These are phyloP conservation scores for Coluber constrictor DNA, from an alignment of 2,797 vertebrate species.

Conservation along the genomic window DNA sequence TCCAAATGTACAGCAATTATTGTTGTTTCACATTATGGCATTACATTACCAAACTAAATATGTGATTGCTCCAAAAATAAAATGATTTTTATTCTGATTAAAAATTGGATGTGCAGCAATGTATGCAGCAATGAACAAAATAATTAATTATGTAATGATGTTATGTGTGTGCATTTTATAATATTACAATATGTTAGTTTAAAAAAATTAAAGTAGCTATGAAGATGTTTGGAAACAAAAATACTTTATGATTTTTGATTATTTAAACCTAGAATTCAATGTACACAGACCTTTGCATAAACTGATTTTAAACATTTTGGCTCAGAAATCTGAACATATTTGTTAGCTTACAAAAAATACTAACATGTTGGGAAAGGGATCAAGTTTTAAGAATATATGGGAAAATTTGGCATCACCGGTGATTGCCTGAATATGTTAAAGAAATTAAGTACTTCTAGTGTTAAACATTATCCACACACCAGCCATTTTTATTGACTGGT, in stretches of 20 bases:
- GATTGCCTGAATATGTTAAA: slow-evolving; percentile 68
- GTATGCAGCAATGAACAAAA: background rate
- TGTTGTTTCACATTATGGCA: slow-evolving; percentile 21
- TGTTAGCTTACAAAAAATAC: slow-evolving; percentile 53
- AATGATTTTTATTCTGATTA: slow-evolving; percentile 14
- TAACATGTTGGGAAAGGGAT: background rate
- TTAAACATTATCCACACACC: slow-evolving; percentile 78
- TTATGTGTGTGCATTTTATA: slow-evolving; percentile 42
- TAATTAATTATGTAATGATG: slow-evolving; percentile 2
- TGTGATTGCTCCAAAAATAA: slow-evolving; percentile 41
- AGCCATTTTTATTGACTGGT: slow-evolving; percentile 73
- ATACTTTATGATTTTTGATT: slow-evolving; percentile 54
- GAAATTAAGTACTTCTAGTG: slow-evolving; percentile 73
- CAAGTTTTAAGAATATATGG: slow-evolving; percentile 60
- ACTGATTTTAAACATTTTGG: slow-evolving; percentile 47
- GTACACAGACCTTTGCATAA: slow-evolving; percentile 39
- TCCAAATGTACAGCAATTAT: slow-evolving; percentile 1
- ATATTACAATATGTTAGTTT: slow-evolving; percentile 37
- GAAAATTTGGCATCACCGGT: slow-evolving; percentile 65
- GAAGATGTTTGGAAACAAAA: slow-evolving; percentile 23
- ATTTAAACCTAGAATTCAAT: slow-evolving; percentile 64
- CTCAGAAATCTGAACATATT: slow-evolving; percentile 62
- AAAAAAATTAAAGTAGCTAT: slow-evolving; percentile 64
- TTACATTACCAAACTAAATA: slow-evolving; percentile 33
- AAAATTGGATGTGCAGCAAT: background rate